phyloP scores from a whole-genome alignment of 2,797 vertebrate genomes.

The Syngnathus rostellatus region DNA sequence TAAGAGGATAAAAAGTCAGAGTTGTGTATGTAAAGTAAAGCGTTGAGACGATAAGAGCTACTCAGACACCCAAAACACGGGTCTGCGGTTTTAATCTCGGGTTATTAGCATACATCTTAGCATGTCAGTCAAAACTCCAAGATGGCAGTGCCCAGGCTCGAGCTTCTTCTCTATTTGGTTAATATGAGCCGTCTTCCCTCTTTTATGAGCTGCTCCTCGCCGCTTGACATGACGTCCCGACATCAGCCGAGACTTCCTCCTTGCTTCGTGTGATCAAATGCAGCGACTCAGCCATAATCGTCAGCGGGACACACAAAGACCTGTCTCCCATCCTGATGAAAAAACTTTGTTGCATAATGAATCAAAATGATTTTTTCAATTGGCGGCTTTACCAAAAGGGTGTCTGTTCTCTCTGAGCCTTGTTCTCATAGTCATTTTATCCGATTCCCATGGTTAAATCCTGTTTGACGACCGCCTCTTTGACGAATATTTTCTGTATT shows the following conservation, averaged over 20 bases:
- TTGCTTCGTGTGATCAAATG: conserved; percentile 23
- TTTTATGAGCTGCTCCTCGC: conserved; percentile 22
- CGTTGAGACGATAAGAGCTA: not conserved
- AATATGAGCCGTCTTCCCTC: conserved; percentile 5
- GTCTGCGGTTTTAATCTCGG: conserved; percentile 27
- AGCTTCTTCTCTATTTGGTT: not conserved
- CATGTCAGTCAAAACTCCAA: not conserved
- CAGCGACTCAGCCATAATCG: conserved; percentile 36
- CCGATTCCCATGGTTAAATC: not conserved
- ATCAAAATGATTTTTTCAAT: not conserved
- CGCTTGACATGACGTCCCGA: not conserved
- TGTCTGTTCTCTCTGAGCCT: not conserved
- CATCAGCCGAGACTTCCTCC: not conserved
- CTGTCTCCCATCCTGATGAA: conserved; percentile 17
- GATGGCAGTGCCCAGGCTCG: not conserved
- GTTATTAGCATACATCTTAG: conserved; percentile 13
- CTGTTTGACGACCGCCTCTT: not conserved
- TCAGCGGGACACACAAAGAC: conserved; percentile 25
- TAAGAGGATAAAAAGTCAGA: conserved; percentile 9
- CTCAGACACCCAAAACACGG: conserved; percentile 12
- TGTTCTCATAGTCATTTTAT: not conserved
- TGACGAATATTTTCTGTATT: not conserved
- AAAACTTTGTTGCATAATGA: conserved; percentile 15
- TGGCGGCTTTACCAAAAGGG: not conserved
- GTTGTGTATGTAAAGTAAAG: conserved; percentile 1